Percentiles rank a stretch among this genome's conserved stretches.
These are phyloP conservation scores for Lepisosteus oculatus DNA, from an alignment of 2,113 vertebrate species.

Conservation along the genomic window DNA sequence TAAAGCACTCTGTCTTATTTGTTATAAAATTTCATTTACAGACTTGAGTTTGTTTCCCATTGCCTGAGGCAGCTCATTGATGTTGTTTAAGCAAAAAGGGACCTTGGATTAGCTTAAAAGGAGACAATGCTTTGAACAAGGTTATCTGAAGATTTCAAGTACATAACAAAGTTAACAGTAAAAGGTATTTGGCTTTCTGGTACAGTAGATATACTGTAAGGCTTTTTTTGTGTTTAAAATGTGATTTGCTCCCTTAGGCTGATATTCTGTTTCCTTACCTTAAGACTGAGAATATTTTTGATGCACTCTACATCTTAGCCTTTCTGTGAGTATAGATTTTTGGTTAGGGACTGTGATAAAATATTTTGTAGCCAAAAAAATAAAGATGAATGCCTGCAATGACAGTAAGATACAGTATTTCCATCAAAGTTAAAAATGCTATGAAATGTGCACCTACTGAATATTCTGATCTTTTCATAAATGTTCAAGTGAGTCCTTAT, in stretches of 20 bases:
- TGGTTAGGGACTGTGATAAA: background rate
- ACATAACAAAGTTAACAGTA: constrained; percentile 10
- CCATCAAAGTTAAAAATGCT: too few relatives aligned
- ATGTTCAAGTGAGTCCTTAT: too few relatives aligned
- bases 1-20: constrained; percentile 1
- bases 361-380: too few relatives aligned
- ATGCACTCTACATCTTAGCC: background rate
- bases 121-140: constrained; percentile 58
- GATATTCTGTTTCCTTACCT: background rate
- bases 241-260: background rate
- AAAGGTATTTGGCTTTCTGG: constrained; percentile 32
- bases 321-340: background rate
- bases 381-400: too few relatives aligned
- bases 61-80: constrained; percentile 59
- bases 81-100: constrained; percentile 44
- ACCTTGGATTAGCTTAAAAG: constrained; percentile 61
- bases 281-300: background rate
- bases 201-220: constrained; percentile 27
- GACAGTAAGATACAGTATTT: too few relatives aligned
- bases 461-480: too few relatives aligned
- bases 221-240: background rate
- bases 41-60: constrained; percentile 57
- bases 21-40: background rate
- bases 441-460: too few relatives aligned
- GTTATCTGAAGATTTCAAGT: constrained; percentile 61